Evolutionary conservation across 2,797 vertebrate species (phyloP), one percentile per base, ranked within the genome.

Genomic region (Siniperca undulata): DNA sequence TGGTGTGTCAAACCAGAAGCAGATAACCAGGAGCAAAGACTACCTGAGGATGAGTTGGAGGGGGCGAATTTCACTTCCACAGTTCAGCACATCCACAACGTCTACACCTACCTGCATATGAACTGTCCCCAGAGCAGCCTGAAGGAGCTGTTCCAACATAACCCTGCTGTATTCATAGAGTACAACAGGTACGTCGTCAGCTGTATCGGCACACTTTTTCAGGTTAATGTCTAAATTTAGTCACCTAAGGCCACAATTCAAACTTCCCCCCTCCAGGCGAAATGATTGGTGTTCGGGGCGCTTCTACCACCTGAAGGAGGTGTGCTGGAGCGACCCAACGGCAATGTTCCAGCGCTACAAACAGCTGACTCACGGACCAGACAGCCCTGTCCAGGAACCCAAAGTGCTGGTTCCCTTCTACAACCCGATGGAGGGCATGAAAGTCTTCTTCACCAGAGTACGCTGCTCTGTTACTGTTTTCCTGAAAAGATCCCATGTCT

Each of bases 221-320:
- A 24, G 30, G 4, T 85, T 67, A 24, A 27, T 30, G 4, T 73
- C 20, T 22, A 44, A 17, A 34, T 74, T 2, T 46, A 16, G 66
- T 46, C 34, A 10, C 53, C 20, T 19, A 3, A 70, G 3, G n/a
- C 19, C 44, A 36, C 14, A 55, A 40, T 22, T 64, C 6, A 12
- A 42, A 34, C 36, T 34, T 14, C 60, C n/a, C 44, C 44, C 34
- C 20, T 4, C 5, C 82, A 95, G 92, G 78, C 80, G 34, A 1
- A 55, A 61, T 11, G 91, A 86, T 0, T 93, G 94, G 92, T 93
- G 91, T 62, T 92, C 78, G 0, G 96, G 96, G 11, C 86, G 59
- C 38, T 97, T 97, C 90, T 95, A 95, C 92, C 93, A 95, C 79
- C 90, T 96, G 79, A 96, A 95, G 74, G 95, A 96, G 9, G 95